These are phyloP conservation scores for Ophion slaviceki DNA, from an alignment of 2,888 invertebrate species.

Conservation along the genomic window DNA sequence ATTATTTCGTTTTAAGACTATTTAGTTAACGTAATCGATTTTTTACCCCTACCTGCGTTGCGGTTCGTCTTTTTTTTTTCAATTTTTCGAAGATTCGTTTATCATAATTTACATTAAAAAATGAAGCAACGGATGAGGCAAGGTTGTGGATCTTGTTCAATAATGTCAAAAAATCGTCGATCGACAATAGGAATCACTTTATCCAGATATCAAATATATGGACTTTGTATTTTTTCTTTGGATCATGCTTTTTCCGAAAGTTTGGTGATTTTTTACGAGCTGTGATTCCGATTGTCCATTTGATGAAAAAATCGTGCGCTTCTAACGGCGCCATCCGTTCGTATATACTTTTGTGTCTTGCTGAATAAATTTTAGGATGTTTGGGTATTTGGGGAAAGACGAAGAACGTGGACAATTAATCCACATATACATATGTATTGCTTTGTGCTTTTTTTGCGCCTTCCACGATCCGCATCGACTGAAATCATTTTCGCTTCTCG, in stretches of 20 bases:
- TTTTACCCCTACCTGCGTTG: conserved; percentile 77
- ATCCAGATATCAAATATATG: not conserved
- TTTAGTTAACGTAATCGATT: conserved; percentile 68
- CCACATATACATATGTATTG: conserved; percentile 20
- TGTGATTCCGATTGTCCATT: conserved; percentile 64
- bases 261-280: not conserved
- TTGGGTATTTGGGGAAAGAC: conserved; percentile 3
- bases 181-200: conserved; percentile 64
- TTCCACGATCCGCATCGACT: conserved; percentile 73
- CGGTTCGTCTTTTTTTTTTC: conserved; percentile 65
- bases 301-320: conserved; percentile 30
- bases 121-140: conserved; percentile 40
- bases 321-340: conserved; percentile 38
- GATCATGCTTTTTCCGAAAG: not conserved
- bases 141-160: conserved; percentile 41
- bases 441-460: conserved; percentile 60
- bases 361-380: conserved; percentile 28
- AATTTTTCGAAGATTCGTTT: conserved; percentile 57
- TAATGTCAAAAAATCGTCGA: conserved; percentile 36
- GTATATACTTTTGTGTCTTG: conserved; percentile 40
- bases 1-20: conserved; percentile 60
- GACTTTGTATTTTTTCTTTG: conserved; percentile 1
- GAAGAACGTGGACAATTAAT: conserved; percentile 30
- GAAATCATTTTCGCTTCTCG: conserved; percentile 76
- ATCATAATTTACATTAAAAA: conserved; percentile 55